Percentiles rank a stretch among this genome's conserved stretches.
Conservation (phyloP, 2,888 invertebrate species). For the Hoplodrina blanda region DNA sequence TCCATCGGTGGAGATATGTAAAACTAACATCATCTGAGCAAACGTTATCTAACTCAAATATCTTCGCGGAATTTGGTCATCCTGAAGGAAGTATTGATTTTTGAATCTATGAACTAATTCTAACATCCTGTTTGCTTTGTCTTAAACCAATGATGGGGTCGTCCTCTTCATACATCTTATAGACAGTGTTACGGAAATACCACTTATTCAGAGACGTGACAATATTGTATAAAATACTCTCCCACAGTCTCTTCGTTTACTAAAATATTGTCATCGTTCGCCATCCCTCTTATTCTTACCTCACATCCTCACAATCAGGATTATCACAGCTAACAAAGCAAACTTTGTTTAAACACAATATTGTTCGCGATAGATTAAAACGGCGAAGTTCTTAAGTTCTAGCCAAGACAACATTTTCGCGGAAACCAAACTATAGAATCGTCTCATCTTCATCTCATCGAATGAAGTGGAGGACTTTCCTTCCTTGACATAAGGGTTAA, state of each 20-base stretch:
- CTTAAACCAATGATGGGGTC: slow-evolving; percentile 62
- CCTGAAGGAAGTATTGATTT: slow-evolving; percentile 81
- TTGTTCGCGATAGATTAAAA: slow-evolving; percentile 63
- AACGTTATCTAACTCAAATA: slow-evolving; percentile 87
- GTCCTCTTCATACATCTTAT: slow-evolving; percentile 55
- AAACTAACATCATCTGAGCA: slow-evolving; percentile 84
- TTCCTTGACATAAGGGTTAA: slow-evolving; percentile 44
- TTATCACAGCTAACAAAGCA: slow-evolving; percentile 73
- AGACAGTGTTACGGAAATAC: slow-evolving; percentile 51
- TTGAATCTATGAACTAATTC: slow-evolving; percentile 73
- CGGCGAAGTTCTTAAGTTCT: slow-evolving; percentile 67
- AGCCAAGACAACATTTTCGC: slow-evolving; percentile 71
- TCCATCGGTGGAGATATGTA: slow-evolving; percentile 82
- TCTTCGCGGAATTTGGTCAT: slow-evolving; percentile 85
- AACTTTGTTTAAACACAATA: slow-evolving; percentile 71
- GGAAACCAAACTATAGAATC: slow-evolving; percentile 65
- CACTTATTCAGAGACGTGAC: slow-evolving; percentile 39
- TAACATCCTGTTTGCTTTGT: slow-evolving; percentile 80
- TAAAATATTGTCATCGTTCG: slow-evolving; percentile 49
- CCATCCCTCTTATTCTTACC: slow-evolving; percentile 43
- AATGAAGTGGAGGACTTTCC: slow-evolving; percentile 31
- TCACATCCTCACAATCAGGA: slow-evolving; percentile 69
- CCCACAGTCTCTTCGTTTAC: slow-evolving; percentile 50
- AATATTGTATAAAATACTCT: slow-evolving; percentile 43
- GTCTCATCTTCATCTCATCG: slow-evolving; percentile 32